Evolutionary conservation across 2,113 vertebrate species (phyloP), one percentile per base, ranked within the genome.

Genomic region (Microcebus griseorufus): DNA sequence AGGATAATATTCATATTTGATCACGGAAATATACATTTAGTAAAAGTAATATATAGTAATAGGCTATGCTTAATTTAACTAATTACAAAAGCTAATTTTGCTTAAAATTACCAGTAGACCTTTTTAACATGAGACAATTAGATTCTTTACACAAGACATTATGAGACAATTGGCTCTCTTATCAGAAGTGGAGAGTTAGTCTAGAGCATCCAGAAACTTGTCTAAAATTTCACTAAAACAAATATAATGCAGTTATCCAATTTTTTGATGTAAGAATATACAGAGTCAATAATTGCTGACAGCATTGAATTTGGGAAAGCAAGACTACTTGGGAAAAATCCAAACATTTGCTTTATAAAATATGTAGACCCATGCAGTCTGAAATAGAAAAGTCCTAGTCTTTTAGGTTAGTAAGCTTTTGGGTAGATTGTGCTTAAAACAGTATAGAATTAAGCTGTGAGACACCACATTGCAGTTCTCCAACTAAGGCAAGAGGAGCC

Each of bases 61-160:
- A 42, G 42, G 25, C 7, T 75, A 67, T 76, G 22, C 53, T 91
- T 84, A 65, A 94, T 93, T 78, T 94, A 79, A 67, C 17, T 48
- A 94, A 55, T 73, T 45, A 60, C 82, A n/a, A 81, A n/a, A 88
- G 81, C 4, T 75, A 90, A 80, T 84, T 90, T 89, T 88, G 4
- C 62, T 88, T 94, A 85, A 88, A 93, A 75, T 88, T 88, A 58
- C 42, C 7, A 80, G n/a, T 29, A 69, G 12, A 96, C 84, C 7
- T 91, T 91, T 97, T 84, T 65, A 82, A 86, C 39, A 82, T 16
- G 23, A 78, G 72, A 94, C 90, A 87, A 93, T 88, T 88, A 17
- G 37, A 76, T 90, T 88, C 10, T 91, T 88, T 83, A 76, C 93
- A 65, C 13, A 90, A 80, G 42, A 84, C 60, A 85, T 65, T 82